A percentile compares a stretch with the other conserved stretches of the same genome.
Evolutionary conservation across 2,888 invertebrate species (phyloP).

Genomic region (Eremobia ochroleuca): DNA sequence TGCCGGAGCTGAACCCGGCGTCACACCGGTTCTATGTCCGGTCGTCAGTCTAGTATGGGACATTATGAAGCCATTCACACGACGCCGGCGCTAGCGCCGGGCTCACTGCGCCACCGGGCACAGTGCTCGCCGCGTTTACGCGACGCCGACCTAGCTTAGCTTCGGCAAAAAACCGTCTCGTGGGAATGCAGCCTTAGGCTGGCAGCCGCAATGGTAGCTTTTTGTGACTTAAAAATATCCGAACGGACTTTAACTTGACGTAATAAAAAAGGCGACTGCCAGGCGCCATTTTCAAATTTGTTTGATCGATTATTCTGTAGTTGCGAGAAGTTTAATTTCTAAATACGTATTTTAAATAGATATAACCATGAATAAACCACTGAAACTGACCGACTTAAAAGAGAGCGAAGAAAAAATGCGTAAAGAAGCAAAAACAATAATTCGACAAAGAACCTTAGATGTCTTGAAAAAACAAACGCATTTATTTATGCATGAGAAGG

Average conservation of each 20-base stretch:
- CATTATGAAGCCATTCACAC: too few species aligned
- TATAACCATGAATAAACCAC: slow-evolving; percentile 51
- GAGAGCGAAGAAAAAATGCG: slow-evolving; percentile 79
- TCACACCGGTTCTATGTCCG: too few species aligned
- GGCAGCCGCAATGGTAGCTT: not conserved
- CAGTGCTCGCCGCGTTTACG: too few species aligned
- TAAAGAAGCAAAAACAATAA: slow-evolving; percentile 83
- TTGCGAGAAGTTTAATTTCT: slow-evolving; percentile 48
- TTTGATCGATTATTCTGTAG: slow-evolving; percentile 73
- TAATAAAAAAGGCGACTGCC: slow-evolving; percentile 2
- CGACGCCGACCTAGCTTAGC: too few species aligned
- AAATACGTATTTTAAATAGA: slow-evolving; percentile 46
- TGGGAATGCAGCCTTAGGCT: too few species aligned
- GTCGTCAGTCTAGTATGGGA: too few species aligned
- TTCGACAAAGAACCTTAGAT: slow-evolving; percentile 77
- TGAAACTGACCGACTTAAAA: slow-evolving; percentile 70
- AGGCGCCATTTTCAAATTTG: slow-evolving; percentile 78
- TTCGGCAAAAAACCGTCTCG: too few species aligned
- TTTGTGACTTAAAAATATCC: not conserved
- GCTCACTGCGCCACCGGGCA: too few species aligned
- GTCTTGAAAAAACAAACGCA: slow-evolving; percentile 82
- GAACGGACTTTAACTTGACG: slow-evolving; percentile 9
- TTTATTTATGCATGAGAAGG: slow-evolving; percentile 92
- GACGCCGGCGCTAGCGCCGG: too few species aligned
- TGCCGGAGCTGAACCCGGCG: too few species aligned